phyloP scores from a whole-genome alignment of 2,797 vertebrate genomes.

The Glyptemys insculpta region DNA sequence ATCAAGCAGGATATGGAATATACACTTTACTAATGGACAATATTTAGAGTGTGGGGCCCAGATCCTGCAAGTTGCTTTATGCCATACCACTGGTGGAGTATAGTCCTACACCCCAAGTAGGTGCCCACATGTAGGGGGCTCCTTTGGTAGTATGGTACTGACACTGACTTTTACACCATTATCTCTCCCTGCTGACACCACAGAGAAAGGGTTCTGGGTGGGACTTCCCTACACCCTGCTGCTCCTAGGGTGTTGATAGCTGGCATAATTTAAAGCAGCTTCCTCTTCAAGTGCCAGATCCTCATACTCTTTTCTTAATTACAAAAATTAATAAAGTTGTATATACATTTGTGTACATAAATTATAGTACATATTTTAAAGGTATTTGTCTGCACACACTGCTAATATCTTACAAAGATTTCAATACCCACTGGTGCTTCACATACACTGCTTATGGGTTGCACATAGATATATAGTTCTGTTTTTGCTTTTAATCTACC shows the following conservation, averaged over 20 bases:
- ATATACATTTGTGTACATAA: neutral
- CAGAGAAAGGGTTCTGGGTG: neutral
- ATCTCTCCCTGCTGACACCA: neutral
- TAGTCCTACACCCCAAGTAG: neutral
- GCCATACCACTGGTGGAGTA: neutral
- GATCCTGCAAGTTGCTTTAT: neutral
- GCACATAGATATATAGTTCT: constrained; percentile 23
- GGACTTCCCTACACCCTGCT: neutral
- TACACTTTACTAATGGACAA: neutral
- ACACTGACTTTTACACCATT: neutral
- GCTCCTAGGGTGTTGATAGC: neutral
- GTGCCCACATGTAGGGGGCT: neutral
- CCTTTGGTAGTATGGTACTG: neutral
- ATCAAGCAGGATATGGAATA: fast-evolving
- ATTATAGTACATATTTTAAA: neutral
- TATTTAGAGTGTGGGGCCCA: neutral
- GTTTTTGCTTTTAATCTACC: neutral
- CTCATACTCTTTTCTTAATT: neutral
- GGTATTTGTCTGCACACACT: constrained; percentile 5
- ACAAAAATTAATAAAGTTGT: neutral
- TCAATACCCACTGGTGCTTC: constrained; percentile 30
- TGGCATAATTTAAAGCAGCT: neutral
- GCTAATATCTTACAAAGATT: neutral
- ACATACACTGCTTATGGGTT: neutral
- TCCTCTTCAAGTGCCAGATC: neutral